These are phyloP conservation scores for Protaetia brevitarsis DNA, from an alignment of 1,140 invertebrate genomes.

Conservation along the genomic window DNA sequence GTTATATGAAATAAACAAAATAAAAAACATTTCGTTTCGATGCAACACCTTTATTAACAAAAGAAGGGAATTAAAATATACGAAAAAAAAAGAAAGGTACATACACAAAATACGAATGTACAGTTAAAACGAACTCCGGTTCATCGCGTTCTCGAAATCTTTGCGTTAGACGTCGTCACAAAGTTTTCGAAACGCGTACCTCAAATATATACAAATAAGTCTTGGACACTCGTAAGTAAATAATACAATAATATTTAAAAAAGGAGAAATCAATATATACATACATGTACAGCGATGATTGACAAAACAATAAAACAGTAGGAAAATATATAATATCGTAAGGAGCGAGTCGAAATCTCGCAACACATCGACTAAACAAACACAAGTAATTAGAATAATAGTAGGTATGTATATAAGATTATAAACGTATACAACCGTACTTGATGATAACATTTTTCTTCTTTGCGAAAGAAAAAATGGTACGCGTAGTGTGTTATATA, in stretches of 20 bases:
- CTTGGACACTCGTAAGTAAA: slow-evolving; percentile 10
- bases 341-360: neutral
- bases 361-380: slow-evolving; percentile 18
- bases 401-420: neutral
- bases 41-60: slow-evolving; percentile 32
- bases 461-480: neutral
- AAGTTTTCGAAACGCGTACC: slow-evolving; percentile 4
- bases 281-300: neutral
- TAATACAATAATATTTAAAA: slow-evolving; percentile 18
- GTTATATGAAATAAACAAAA: slow-evolving; percentile 24
- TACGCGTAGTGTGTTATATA: neutral
- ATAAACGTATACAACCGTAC: neutral
- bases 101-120: slow-evolving; percentile 26
- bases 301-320: slow-evolving; percentile 22
- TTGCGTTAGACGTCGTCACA: neutral
- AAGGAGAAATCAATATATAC: neutral
- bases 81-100: slow-evolving; percentile 1
- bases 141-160: neutral
- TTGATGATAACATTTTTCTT: neutral
- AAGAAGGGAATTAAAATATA: slow-evolving; percentile 19
- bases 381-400: slow-evolving; percentile 23
- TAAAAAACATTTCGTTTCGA: neutral
- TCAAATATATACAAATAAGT: no score
- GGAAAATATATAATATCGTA: slow-evolving; percentile 26
- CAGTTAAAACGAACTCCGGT: neutral